phyloP scores from a whole-genome alignment of 2,888 invertebrate genomes.

The Macrosoma leucophasiata region DNA sequence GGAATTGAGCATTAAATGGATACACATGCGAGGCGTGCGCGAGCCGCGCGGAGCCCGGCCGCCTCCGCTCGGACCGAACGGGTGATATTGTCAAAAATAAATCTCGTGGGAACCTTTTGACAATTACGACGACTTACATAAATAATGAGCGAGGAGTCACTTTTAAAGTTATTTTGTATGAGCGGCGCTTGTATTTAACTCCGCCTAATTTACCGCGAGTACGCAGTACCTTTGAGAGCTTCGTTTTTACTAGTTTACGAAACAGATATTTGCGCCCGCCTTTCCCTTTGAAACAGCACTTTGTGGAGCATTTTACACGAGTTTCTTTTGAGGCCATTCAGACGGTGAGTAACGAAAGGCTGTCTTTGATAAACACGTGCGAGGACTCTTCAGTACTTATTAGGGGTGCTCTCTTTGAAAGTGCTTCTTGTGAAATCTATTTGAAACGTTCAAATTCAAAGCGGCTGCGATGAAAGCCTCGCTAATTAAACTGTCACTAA shows the following conservation, averaged over 20 bases:
- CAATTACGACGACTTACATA: constrained; percentile 67
- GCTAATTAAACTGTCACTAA: constrained; percentile 75
- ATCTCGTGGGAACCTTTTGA: constrained; percentile 52
- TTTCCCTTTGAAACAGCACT: constrained; percentile 74
- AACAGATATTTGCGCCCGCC: constrained; percentile 76
- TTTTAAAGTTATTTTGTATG: constrained; percentile 65
- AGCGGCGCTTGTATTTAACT: constrained; percentile 72
- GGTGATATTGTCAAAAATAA: constrained; percentile 47
- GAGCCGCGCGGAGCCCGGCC: constrained; percentile 25
- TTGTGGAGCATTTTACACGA: constrained; percentile 76
- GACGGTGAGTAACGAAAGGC: constrained; percentile 76
- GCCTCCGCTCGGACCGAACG: constrained; percentile 35
- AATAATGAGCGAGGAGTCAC: constrained; percentile 68
- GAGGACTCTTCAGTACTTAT: constrained; percentile 76
- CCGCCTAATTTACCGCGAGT: constrained; percentile 74
- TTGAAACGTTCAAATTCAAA: constrained; percentile 74
- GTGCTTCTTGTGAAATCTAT: constrained; percentile 74
- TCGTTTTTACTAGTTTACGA: constrained; percentile 76
- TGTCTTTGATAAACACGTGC: constrained; percentile 77
- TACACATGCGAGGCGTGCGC: constrained; percentile 61
- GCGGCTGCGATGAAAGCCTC: constrained; percentile 67
- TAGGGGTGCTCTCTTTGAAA: constrained; percentile 75
- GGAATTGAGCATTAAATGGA: constrained; percentile 76
- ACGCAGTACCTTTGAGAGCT: constrained; percentile 72
- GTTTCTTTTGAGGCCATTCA: constrained; percentile 76